Evolutionary conservation across 2,888 invertebrate genomes (phyloP).

Genomic region (Orthonychiurus folsomi): DNA sequence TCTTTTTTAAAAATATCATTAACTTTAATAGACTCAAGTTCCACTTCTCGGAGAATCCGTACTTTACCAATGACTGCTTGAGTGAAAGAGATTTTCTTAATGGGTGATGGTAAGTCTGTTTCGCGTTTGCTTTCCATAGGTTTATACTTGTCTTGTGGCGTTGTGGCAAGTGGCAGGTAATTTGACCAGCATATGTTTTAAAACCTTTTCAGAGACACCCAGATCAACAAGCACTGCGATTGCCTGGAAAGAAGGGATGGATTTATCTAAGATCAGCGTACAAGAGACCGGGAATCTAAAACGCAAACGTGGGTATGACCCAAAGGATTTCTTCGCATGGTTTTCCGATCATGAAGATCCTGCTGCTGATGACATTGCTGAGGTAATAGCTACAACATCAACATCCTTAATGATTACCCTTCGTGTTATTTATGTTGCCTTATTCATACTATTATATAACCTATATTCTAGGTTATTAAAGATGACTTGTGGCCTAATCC

Average conservation of each 20-base stretch:
- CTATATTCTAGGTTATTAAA: slow-evolving; percentile 55
- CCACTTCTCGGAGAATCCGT: slow-evolving; percentile 69
- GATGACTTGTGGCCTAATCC: slow-evolving; percentile 85
- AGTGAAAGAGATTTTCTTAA: no score
- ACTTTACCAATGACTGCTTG: slow-evolving; percentile 67
- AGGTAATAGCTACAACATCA: no score
- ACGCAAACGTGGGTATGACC: slow-evolving; percentile 56
- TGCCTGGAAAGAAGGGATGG: slow-evolving; percentile 70
- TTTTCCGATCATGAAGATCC: slow-evolving; percentile 71
- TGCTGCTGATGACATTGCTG: slow-evolving; percentile 73
- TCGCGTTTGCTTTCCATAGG: no score
- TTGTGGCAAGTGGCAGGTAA: no score
- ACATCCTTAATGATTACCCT: no score
- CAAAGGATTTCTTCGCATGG: slow-evolving; percentile 75
- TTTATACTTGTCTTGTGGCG: no score
- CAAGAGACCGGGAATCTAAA: slow-evolving; percentile 49
- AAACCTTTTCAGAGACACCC: no score
- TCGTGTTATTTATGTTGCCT: no score
- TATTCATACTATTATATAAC: no score
- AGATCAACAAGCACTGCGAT: slow-evolving; percentile 65
- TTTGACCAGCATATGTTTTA: no score
- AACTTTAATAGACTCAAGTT: slow-evolving; percentile 55
- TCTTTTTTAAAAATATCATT: slow-evolving; percentile 4
- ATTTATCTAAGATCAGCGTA: slow-evolving; percentile 56
- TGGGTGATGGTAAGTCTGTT: no score